Evolutionary conservation across 2,888 invertebrate species (phyloP), one percentile per base, ranked within the genome.

Genomic region (Himalopsyche japonica): DNA sequence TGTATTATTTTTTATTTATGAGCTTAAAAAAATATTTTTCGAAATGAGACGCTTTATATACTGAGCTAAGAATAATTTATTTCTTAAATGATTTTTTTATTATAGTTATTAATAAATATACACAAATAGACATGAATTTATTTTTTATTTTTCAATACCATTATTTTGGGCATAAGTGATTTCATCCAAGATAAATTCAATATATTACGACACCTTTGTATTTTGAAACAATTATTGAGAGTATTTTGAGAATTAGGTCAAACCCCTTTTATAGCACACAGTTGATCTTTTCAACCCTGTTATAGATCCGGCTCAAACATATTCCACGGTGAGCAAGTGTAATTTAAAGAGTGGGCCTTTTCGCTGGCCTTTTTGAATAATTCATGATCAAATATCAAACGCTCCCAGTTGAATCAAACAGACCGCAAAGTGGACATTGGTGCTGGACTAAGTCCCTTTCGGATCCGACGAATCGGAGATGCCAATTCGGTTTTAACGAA

Each of bases 351-450:
- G 27, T 30, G 27, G 70, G 70, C 30, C 70, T 30, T 70, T 70
- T 27, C 57, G 20, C 24, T 20, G 57, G 57, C 57, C 57, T 57
- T 57, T 20, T 70, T 70, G 70, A 70, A 70, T 70, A 70, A 70
- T 70, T 70, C 30, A 70, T 70, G 70, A 70, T 27, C 70, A 70
- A 70, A 70, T 70, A 70, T 70, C 70, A 70, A 70, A 70, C 30
- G 70, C 70, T 70, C 70, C 70, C 27, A 27, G 70, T 27, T 70
- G 70, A 70, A 70, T 70, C 70, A 70, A 70, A 70, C 70, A 70
- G 70, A 70, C 70, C 70, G 70, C 70, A 70, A 70, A 70, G 70
- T 70, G 70, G 70, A 70, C 70, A 70, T 70, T 70, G 70, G 70
- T 70, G 8, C 70, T 70, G 27, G 15, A 30, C 30, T 30, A 70